Evolutionary conservation across 2,888 invertebrate species (phyloP).

Genomic region (Cheilosia scutellata): DNA sequence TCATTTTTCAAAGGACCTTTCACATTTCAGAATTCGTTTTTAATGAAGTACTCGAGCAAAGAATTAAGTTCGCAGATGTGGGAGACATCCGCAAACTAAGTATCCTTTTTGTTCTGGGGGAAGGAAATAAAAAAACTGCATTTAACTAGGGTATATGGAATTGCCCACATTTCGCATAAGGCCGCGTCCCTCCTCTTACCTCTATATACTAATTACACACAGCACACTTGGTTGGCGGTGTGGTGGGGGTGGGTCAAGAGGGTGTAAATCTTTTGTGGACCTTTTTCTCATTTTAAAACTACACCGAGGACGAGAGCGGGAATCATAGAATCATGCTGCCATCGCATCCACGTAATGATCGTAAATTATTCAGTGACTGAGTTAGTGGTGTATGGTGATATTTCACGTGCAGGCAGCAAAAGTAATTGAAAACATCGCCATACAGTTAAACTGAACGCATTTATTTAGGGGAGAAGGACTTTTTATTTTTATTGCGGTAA

Average conservation of each 20-base stretch:
- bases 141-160: slow-evolving; percentile 10
- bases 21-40: not conserved
- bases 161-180: slow-evolving; percentile 1
- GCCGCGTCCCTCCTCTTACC: not conserved
- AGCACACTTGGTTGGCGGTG: not conserved
- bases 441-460: slow-evolving; percentile 10
- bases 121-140: slow-evolving; percentile 9
- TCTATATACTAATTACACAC: slow-evolving; percentile 22
- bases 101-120: not conserved
- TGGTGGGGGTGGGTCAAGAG: not conserved
- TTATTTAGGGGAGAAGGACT: no score
- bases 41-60: slow-evolving; percentile 31
- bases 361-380: slow-evolving; percentile 44
- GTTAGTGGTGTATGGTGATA: slow-evolving; percentile 6
- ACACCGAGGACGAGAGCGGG: not conserved
- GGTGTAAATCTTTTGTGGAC: slow-evolving; percentile 30
- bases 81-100: slow-evolving; percentile 27
- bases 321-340: slow-evolving; percentile 8
- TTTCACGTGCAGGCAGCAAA: slow-evolving; percentile 9
- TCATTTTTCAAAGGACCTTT: slow-evolving; percentile 16
- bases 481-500: not conserved
- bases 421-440: slow-evolving; percentile 43
- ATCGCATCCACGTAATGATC: slow-evolving; percentile 4
- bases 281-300: slow-evolving; percentile 28
- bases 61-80: slow-evolving; percentile 36